These are phyloP conservation scores for Nemoura dubitans DNA, from an alignment of 2,888 invertebrate species.

Conservation along the genomic window DNA sequence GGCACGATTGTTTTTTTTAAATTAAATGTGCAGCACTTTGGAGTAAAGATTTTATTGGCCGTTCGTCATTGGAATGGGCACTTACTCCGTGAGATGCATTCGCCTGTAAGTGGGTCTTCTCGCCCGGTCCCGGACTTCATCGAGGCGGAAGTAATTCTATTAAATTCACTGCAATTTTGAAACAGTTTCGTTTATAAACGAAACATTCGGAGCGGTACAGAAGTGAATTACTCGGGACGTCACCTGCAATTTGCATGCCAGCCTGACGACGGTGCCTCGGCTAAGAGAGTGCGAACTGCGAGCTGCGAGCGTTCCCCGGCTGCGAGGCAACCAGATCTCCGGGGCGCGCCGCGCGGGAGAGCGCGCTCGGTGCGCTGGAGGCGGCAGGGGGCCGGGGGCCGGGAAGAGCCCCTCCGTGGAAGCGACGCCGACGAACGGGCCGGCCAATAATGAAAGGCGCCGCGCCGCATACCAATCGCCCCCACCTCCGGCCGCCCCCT, in stretches of 20 bases:
- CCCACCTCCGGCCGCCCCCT: constrained; percentile 5
- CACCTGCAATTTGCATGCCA: background rate
- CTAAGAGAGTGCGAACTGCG: background rate
- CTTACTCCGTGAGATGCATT: background rate
- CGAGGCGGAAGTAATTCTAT: too few relatives aligned
- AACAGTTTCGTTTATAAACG: too few relatives aligned
- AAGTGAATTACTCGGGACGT: too few relatives aligned
- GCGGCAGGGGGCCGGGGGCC: background rate
- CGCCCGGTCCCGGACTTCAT: too few relatives aligned
- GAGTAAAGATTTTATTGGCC: constrained; percentile 12
- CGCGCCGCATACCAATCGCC: constrained; percentile 68
- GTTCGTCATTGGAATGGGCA: background rate
- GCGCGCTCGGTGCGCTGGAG: too few relatives aligned
- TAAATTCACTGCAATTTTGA: too few relatives aligned
- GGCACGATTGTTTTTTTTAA: background rate
- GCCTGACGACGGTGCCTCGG: background rate
- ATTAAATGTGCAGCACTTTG: background rate
- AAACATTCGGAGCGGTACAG: too few relatives aligned
- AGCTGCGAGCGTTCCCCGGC: too few relatives aligned
- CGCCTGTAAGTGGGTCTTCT: background rate
- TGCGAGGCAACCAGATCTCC: too few relatives aligned
- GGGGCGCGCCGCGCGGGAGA: background rate
- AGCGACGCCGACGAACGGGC: background rate
- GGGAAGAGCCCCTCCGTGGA: background rate
- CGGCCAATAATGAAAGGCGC: constrained; percentile 68